Evolutionary conservation across 2,888 invertebrate species (phyloP).

Genomic region (Tetrapedia diversipes): DNA sequence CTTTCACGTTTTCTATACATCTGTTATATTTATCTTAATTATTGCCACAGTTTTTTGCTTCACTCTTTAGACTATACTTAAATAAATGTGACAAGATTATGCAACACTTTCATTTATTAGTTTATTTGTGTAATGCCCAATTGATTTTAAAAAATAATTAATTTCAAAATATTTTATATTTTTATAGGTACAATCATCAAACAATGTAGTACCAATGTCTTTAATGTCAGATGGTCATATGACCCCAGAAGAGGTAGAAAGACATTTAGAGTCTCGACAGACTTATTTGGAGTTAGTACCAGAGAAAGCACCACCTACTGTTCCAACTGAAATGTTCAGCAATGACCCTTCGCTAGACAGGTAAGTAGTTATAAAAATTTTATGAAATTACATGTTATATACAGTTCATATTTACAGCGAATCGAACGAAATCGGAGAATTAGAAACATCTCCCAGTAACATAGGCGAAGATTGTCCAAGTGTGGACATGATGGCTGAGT

Average conservation of each 20-base stretch:
- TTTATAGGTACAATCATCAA: conserved; percentile 84
- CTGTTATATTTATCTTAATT: too few species aligned
- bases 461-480: conserved; percentile 91
- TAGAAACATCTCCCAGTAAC: conserved; percentile 93
- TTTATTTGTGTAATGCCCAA: too few species aligned
- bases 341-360: conserved; percentile 95
- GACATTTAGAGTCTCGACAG: conserved; percentile 93
- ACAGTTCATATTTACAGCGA: conserved; percentile 86
- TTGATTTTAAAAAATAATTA: not conserved
- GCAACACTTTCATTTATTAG: too few species aligned
- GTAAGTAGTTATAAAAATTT: conserved; percentile 81
- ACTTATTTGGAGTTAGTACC: conserved; percentile 91
- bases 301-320: conserved; percentile 93
- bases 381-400: not conserved
- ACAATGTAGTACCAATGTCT: conserved; percentile 83
- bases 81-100: too few species aligned
- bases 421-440: conserved; percentile 90
- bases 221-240: conserved; percentile 91
- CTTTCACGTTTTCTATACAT: too few species aligned
- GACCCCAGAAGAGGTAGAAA: conserved; percentile 95
- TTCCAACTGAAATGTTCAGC: conserved; percentile 97
- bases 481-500: conserved; percentile 86
- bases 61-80: too few species aligned
- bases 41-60: too few species aligned
- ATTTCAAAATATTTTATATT: not conserved